phyloP scores from a whole-genome alignment of 2,113 vertebrate genomes.

The Nibea albiflora region DNA sequence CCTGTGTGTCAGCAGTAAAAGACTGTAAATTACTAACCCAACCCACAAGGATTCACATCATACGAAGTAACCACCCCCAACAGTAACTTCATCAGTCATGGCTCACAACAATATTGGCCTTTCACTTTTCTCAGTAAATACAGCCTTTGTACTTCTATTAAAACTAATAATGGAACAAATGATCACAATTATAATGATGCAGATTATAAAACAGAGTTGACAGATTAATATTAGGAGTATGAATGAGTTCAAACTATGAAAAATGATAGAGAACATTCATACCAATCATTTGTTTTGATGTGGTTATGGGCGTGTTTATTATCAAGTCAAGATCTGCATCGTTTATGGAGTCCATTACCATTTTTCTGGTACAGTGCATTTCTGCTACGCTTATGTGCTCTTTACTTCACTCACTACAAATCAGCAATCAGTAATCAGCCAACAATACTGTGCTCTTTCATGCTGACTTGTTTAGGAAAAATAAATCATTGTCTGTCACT shows the following conservation, averaged over 20 bases:
- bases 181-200: background rate
- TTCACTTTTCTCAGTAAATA: constrained; percentile 21
- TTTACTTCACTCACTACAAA: constrained; percentile 13
- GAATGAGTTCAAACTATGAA: constrained; percentile 8
- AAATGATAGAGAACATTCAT: background rate
- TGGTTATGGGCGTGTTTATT: background rate
- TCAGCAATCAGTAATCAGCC: too few relatives aligned
- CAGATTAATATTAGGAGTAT: constrained; percentile 18
- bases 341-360: constrained; percentile 11
- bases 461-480: background rate
- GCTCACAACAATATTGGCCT: background rate
- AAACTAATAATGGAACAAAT: constrained; percentile 33
- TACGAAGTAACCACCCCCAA: constrained; percentile 13
- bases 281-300: constrained; percentile 17
- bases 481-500: background rate
- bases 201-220: constrained; percentile 19
- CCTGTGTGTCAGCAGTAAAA: constrained; percentile 44
- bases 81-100: constrained; percentile 43
- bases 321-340: background rate
- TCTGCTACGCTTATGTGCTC: background rate
- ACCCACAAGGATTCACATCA: constrained; percentile 57
- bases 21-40: constrained; percentile 61
- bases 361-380: constrained; percentile 2
- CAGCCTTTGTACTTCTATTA: constrained; percentile 18
- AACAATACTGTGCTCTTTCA: background rate